Evolutionary conservation across 2,888 invertebrate genomes (phyloP).

Genomic region (Ditula angustiorana): DNA sequence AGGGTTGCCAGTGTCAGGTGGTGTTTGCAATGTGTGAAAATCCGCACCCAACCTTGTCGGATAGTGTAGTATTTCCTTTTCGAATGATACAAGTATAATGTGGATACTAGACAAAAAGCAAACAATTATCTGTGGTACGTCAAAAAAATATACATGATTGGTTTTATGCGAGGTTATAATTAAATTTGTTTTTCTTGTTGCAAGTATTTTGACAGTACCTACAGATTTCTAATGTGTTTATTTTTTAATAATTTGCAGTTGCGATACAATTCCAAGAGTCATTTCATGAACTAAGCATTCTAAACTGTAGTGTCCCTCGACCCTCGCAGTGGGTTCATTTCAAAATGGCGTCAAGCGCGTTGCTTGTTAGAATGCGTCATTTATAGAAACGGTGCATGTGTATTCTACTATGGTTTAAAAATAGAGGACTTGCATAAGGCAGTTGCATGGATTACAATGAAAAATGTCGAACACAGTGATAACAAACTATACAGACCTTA

Average conservation of each 20-base stretch:
- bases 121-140: constrained; percentile 27
- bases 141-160: constrained; percentile 31
- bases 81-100: not conserved
- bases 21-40: too few relatives aligned
- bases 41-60: not conserved
- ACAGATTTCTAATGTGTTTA: constrained; percentile 15
- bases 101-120: too few relatives aligned
- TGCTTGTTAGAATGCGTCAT: constrained; percentile 68
- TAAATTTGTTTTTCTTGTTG: constrained; percentile 39
- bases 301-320: constrained; percentile 5
- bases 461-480: constrained; percentile 85
- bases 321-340: constrained; percentile 50
- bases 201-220: constrained; percentile 30
- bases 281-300: not conserved
- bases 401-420: constrained; percentile 70
- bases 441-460: constrained; percentile 64
- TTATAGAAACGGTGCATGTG: constrained; percentile 77
- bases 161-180: constrained; percentile 32
- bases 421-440: constrained; percentile 72
- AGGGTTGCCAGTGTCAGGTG: not conserved
- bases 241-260: constrained; percentile 14
- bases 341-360: constrained; percentile 82
- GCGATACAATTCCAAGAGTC: constrained; percentile 1
- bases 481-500: constrained; percentile 82
- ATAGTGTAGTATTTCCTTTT: not conserved